phyloP scores from a whole-genome alignment of 2,797 vertebrate species.

The Peromyscus attwateri region DNA sequence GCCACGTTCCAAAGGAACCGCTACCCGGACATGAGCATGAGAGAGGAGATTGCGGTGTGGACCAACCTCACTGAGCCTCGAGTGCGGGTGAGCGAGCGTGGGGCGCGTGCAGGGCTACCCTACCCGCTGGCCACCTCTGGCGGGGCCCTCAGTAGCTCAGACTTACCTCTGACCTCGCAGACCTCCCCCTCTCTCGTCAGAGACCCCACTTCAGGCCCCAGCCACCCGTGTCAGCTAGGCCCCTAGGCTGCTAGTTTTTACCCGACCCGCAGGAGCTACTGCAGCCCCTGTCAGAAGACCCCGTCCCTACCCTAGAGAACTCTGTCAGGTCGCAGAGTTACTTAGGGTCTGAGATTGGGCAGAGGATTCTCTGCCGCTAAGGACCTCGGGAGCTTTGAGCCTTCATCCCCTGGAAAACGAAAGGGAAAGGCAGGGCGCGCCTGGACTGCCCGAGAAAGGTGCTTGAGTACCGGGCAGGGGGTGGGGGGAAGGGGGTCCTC shows the following conservation, averaged over 20 bases:
- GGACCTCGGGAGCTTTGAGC: background rate
- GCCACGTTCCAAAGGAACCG: constrained; percentile 95
- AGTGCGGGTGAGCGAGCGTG: constrained; percentile 94
- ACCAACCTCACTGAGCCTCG: constrained; percentile 95
- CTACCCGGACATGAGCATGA: constrained; percentile 94
- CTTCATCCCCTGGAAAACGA: constrained; percentile 36
- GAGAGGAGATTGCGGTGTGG: constrained; percentile 95
- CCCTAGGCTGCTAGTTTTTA: background rate
- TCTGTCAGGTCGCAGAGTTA: background rate
- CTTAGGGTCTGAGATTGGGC: background rate
- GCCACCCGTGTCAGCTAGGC: background rate
- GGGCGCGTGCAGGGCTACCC: background rate
- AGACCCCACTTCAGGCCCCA: background rate
- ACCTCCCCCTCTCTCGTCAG: background rate
- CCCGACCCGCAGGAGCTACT: background rate
- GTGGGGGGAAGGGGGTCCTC: background rate
- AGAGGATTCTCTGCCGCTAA: background rate
- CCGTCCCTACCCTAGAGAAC: background rate
- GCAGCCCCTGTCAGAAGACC: background rate
- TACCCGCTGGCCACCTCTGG: background rate
- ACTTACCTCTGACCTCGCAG: background rate
- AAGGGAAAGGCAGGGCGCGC: constrained; percentile 65
- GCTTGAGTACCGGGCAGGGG: no score
- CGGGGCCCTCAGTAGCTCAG: background rate
- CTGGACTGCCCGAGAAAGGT: background rate